Conservation (phyloP, 2,113 vertebrate genomes). For the Nettapus auritus region DNA sequence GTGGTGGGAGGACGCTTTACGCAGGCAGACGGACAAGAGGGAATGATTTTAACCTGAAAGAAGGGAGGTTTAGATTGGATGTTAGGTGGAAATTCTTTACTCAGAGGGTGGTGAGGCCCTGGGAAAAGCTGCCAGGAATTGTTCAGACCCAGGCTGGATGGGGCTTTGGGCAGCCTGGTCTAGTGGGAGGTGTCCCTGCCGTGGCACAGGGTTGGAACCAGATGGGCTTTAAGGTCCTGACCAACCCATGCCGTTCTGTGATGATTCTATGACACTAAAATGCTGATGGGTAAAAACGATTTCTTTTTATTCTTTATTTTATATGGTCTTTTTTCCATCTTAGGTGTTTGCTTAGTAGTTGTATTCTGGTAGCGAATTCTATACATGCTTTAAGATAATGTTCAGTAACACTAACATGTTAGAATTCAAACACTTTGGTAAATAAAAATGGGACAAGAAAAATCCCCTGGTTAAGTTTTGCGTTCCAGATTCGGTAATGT, state of each 20-base stretch:
- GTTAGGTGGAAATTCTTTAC: too few relatives aligned
- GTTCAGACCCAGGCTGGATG: too few relatives aligned
- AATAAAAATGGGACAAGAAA: neutral
- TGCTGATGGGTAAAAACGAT: neutral
- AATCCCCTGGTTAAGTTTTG: neutral
- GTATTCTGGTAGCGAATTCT: neutral
- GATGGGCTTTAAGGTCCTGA: too few relatives aligned
- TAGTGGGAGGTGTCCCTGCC: too few relatives aligned
- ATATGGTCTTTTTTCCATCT: neutral
- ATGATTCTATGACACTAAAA: neutral
- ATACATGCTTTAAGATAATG: neutral
- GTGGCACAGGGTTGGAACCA: too few relatives aligned
- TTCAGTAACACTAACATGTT: neutral
- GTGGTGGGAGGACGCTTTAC: neutral
- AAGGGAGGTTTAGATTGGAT: too few relatives aligned
- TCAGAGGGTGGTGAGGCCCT: too few relatives aligned
- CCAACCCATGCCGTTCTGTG: too few relatives aligned
- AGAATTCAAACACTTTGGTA: neutral
- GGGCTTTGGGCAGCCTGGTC: too few relatives aligned
- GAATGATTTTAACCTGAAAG: too few relatives aligned
- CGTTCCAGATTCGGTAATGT: slow-evolving; percentile 20
- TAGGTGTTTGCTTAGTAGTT: neutral
- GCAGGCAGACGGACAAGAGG: too few relatives aligned
- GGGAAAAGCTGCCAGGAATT: too few relatives aligned
- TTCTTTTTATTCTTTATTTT: neutral